Conservation (phyloP, 2,888 invertebrate species). For the Agonopterix arenella region DNA sequence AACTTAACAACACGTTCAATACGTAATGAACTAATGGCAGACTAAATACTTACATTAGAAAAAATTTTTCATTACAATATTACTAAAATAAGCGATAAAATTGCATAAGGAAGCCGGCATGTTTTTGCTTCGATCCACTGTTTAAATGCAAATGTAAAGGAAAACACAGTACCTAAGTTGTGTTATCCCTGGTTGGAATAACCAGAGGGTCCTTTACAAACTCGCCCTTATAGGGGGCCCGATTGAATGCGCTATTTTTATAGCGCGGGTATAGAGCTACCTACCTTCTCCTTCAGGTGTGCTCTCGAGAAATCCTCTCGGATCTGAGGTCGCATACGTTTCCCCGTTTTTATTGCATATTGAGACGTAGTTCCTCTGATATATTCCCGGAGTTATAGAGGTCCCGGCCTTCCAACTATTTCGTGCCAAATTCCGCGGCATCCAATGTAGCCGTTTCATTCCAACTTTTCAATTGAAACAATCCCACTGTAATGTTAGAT, state of each 20-base stretch:
- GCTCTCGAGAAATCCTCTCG: conserved; percentile 58
- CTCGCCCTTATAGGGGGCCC: conserved; percentile 49
- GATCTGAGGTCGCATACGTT: conserved; percentile 64
- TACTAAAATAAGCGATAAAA: no score
- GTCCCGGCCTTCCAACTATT: conserved; percentile 47
- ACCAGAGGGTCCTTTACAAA: conserved; percentile 54
- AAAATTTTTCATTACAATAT: no score
- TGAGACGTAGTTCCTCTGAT: conserved; percentile 67
- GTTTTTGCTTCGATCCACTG: conserved; percentile 21
- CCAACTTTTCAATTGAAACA: no score
- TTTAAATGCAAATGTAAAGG: conserved; percentile 51
- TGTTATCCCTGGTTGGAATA: conserved; percentile 41
- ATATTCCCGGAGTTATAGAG: conserved; percentile 45
- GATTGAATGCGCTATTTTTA: conserved; percentile 63
- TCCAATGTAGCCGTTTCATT: background rate
- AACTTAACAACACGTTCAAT: no score
- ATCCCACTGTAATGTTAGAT: no score
- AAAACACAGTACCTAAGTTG: conserved; percentile 34
- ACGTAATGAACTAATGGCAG: no score
- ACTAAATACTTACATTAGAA: no score
- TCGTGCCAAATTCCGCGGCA: conserved; percentile 13
- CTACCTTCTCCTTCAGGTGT: conserved; percentile 65
- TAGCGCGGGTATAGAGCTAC: conserved; percentile 56
- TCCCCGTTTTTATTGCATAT: conserved; percentile 69
- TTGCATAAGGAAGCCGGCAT: no score